Base-by-base conservation (phyloP, 2,797 vertebrate genomes). In the Sebastiscus tertius region DNA sequence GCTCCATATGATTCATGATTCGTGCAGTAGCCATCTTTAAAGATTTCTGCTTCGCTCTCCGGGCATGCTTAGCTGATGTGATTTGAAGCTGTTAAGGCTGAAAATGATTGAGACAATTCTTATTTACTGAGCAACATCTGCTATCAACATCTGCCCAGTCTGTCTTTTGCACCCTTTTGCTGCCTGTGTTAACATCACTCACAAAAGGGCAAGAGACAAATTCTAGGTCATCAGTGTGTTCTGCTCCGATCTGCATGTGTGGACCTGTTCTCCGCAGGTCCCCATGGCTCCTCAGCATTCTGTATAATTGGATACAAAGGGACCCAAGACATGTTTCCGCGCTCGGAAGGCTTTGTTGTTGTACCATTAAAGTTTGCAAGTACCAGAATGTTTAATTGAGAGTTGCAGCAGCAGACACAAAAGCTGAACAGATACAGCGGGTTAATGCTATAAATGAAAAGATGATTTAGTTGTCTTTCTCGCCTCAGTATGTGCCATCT, bases 241-340 rank as follows among this genome's bases (percentile, higher is more conserved):
- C 65, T 75, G 73, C 52, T 84, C n/a, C 39, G 58, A 77, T 65
- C 22, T 83, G 60, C 86, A 36, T 90, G 91, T 87, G 69, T 63
- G 70, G 72, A 87, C 93, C 71, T 90, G 92, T 86, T 81, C 78
- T 74, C 24, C 10, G 7, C 66, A 49, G 55, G 85, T 88, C 83
- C 89, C 88, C 22, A 13, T 12, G 77, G 86, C 68, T 68, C 79
- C 62, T 55, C 22, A 70, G 72, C 79, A 68, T 83, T 81, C 60
- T 63, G 61, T 71, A 29, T 92, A 93, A 93, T 92, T 92, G 82
- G 84, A 86, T 86, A 84, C 88, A 87, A 81, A 87, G 89, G 89
- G 86, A 82, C 66, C 67, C 31, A 12, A 63, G 71, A 75, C 79
- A 16, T 54, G 75, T 74, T 84, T 84, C 74, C 20, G 1, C 69